Base-by-base conservation (phyloP, 2,113 vertebrate genomes). In the Gadus macrocephalus region DNA sequence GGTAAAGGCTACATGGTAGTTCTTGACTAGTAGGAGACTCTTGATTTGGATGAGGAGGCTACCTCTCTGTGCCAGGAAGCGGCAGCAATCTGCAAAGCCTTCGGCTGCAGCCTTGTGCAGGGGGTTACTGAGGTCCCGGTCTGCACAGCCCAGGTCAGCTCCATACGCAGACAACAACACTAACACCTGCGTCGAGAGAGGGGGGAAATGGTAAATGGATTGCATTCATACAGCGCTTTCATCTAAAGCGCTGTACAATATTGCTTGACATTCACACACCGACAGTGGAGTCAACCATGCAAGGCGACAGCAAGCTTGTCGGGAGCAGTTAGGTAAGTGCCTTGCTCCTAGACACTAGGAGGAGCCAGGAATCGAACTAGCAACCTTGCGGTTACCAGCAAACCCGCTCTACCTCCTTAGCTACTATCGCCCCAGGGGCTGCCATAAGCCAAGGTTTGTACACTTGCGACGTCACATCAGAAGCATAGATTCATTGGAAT, bases 11-110 rank as follows among this genome's bases (percentile, higher is more conserved):
- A 58, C 15, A 58, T 5, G 12, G 55, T 1, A 15, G 15, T 15
- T 58, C 8, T 15, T 58, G 55, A 58, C 15, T 4, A 1, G 55
- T 58, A 5, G 58, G 9, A 59, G 58, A 19, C 7, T 17, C 58
- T 8, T 2, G 7, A 17, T 59, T 19, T 20, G 15, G 17, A n/a
- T 19, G 7, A 8, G 7, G 58, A 7, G 17, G 58, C 58, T 59
- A 95, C 94, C 95, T 93, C 95, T 89, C 78, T 96, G 95, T 70
- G 90, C 90, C 85, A 96, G 82, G 49, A 95, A 96, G 77, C 83
- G 92, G 86, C 94, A 95, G 79, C 94, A 95, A 7, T 90, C 87
- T 49, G 85, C 55, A 86, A 90, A 94, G 56, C 95, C 95, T 25
- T 91, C 92, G 42, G 87, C 84, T 0, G 94, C 95, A 68, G 94